Evolutionary conservation across 2,888 invertebrate genomes (phyloP).

Genomic region (Calameuta idolon): DNA sequence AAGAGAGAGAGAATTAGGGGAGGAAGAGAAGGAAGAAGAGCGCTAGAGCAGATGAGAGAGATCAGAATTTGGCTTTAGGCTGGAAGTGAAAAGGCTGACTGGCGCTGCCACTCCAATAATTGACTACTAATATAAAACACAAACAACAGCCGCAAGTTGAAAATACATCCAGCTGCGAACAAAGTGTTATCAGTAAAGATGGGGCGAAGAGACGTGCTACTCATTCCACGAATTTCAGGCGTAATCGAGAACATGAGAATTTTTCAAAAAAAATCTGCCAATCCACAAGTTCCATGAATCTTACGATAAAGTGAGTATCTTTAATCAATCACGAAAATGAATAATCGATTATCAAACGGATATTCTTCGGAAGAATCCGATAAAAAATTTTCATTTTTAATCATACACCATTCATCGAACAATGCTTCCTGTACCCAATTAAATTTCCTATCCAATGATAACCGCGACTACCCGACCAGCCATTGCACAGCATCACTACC

Average conservation of each 20-base stretch:
- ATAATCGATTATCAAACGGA: too few relatives aligned
- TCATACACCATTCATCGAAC: not conserved
- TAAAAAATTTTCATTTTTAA: not conserved
- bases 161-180: not conserved
- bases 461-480: not conserved
- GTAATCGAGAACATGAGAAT: not conserved
- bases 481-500: not conserved
- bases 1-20: too few relatives aligned
- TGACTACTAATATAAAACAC: conserved; percentile 24
- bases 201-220: not conserved
- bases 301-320: not conserved
- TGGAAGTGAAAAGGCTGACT: conserved; percentile 20
- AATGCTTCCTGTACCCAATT: not conserved
- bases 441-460: not conserved
- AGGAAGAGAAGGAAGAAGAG: conserved; percentile 10
- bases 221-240: not conserved
- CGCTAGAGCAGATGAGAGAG: conserved; percentile 14
- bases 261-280: not conserved
- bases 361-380: too few relatives aligned
- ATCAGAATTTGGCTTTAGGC: conserved; percentile 18
- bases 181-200: not conserved
- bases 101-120: conserved; percentile 23
- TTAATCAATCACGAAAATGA: not conserved
- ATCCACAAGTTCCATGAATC: not conserved
- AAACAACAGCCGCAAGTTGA: conserved; percentile 14